These are phyloP conservation scores for Panurus biarmicus DNA, from an alignment of 2,113 vertebrate species.

Conservation along the genomic window DNA sequence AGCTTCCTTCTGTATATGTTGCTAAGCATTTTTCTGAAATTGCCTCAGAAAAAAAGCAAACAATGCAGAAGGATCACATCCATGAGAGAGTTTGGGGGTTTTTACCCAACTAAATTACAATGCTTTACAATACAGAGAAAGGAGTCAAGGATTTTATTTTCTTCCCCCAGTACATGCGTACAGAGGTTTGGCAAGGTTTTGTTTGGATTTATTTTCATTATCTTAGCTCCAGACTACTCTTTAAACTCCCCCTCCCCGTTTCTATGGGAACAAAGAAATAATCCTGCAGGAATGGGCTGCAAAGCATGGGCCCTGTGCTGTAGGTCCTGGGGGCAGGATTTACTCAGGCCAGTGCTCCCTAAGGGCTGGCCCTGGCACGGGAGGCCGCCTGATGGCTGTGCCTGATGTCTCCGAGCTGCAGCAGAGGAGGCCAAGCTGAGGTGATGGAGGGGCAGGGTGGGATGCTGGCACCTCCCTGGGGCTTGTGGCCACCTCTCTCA, in stretches of 20 bases:
- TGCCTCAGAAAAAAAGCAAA: not conserved
- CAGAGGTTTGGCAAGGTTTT: not conserved
- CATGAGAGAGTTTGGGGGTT: not conserved
- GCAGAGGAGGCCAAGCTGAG: no score
- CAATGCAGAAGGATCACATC: slow-evolving; percentile 10
- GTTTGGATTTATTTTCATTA: slow-evolving; percentile 4
- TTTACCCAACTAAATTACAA: not conserved
- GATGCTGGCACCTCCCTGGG: not conserved
- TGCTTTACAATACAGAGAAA: not conserved
- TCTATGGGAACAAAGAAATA: slow-evolving; percentile 27
- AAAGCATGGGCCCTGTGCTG: not conserved
- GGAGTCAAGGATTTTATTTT: not conserved
- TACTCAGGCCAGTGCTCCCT: no score
- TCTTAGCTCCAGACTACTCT: not conserved
- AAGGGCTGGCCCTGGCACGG: no score
- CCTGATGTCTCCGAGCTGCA: no score
- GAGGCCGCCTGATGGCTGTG: no score
- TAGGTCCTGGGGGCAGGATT: not conserved
- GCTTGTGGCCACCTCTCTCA: no score
- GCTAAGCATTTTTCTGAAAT: slow-evolving; percentile 34
- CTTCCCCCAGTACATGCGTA: not conserved
- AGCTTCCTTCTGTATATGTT: slow-evolving; percentile 14
- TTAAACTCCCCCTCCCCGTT: not conserved
- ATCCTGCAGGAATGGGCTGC: not conserved
- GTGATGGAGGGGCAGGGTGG: accelerated